Evolutionary conservation across 2,113 vertebrate genomes (phyloP), one percentile per base, ranked within the genome.

Genomic region (Pholis gunnellus): DNA sequence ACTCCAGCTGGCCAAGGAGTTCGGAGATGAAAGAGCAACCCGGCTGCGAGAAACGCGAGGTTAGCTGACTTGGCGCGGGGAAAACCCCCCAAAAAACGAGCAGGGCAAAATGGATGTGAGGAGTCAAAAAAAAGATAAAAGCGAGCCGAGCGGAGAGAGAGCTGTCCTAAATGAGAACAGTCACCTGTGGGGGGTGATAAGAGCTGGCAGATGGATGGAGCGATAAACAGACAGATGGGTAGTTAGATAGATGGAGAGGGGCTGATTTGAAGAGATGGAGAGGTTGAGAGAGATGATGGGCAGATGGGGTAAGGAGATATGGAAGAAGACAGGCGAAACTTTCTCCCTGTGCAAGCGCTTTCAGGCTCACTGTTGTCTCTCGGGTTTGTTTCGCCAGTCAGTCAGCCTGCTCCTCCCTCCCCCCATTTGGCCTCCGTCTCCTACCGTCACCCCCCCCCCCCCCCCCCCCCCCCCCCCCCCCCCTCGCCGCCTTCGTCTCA

Each of bases 171-270:
- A 90, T 76, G 89, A 87, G 86, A 90, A 89, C 69, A 79, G 86
- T 88, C 85, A 92, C 89, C 90, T 91, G 88, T 87, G 81, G 89
- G 82, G 85, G 86, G 86, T 72, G 88, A 88, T 92, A 91, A 93
- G 93, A 90, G 88, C 79, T 69, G 86, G 77, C 89, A 89, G 90
- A 93, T 92, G 93, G 88, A 87, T 86, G 11, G 81, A 92, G 81
- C 40, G 94, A 94, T 95, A 93, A 88, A 90, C 81, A 91, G 91
- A 93, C 92, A 94, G 94, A 95, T 94, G 91, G 92, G 93, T 92
- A 87, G 91, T 88, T 89, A 91, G 93, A 94, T 93, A 91, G 89
- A 92, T 83, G 83, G 78, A 89, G 65, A 75, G 77, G 25, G 75
- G 66, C 82, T 82, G 87, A 88, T 91, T 85, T 77, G 64, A 77